These are phyloP conservation scores for Saturnia japonica DNA, from an alignment of 2,888 invertebrate species.

Conservation along the genomic window DNA sequence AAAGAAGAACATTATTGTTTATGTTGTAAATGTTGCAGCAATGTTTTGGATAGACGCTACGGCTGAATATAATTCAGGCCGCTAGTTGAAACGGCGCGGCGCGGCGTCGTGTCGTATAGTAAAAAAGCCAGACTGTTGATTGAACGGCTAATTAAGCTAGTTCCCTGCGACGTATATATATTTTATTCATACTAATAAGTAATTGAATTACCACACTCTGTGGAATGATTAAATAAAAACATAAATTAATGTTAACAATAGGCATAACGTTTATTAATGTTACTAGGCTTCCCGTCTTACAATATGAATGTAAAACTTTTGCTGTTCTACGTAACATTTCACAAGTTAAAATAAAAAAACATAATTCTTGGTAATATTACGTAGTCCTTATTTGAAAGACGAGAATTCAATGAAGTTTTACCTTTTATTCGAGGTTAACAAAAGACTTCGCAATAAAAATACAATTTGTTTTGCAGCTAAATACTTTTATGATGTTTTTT, in stretches of 20 bases:
- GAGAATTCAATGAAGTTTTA: conserved; percentile 1
- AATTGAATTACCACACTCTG: neutral
- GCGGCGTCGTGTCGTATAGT: no score
- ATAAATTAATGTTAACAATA: no score
- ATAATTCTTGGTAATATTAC: neutral
- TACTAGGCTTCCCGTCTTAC: neutral
- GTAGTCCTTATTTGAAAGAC: neutral
- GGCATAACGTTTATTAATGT: neutral
- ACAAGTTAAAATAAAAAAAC: neutral
- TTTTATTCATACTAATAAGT: no score
- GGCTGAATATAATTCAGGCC: no score
- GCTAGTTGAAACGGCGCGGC: no score
- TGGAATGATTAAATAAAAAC: neutral
- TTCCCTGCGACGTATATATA: no score
- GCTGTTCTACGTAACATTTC: neutral
- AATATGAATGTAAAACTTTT: neutral
- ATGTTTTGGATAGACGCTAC: no score
- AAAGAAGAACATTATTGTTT: no score
- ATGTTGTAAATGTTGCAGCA: no score
- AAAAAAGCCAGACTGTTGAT: no score
- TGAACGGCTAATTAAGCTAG: no score
- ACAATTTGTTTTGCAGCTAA: neutral
- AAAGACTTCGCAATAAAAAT: neutral
- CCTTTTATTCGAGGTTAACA: neutral
- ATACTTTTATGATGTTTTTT: neutral